Percentiles rank a stretch among this genome's conserved stretches.
These are phyloP conservation scores for Limonius californicus DNA, from an alignment of 1,140 invertebrate genomes.

Conservation along the genomic window DNA sequence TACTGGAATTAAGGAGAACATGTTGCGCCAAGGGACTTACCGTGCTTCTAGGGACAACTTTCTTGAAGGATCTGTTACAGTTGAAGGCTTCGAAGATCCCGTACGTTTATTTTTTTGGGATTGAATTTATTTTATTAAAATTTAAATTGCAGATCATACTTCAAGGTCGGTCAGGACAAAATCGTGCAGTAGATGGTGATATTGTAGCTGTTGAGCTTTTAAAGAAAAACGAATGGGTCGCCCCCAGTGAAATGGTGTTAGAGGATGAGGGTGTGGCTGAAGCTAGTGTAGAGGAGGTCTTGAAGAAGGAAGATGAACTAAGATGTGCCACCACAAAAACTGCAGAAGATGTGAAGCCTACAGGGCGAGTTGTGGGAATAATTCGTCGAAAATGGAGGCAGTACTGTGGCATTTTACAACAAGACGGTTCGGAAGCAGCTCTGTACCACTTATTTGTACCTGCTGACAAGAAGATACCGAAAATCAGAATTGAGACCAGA, in stretches of 20 bases:
- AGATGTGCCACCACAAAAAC: slow-evolving; percentile 40
- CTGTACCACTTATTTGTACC: slow-evolving; percentile 81
- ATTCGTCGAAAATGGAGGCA: slow-evolving; percentile 94
- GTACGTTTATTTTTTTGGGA: slow-evolving; percentile 56
- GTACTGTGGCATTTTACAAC: slow-evolving; percentile 92
- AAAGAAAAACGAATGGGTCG: slow-evolving; percentile 85
- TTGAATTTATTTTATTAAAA: not conserved
- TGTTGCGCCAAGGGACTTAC: slow-evolving; percentile 80
- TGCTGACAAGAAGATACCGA: slow-evolving; percentile 84
- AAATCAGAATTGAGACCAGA: slow-evolving; percentile 87
- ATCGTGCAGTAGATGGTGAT: slow-evolving; percentile 96
- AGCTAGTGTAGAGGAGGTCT: slow-evolving; percentile 63
- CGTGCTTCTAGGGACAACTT: slow-evolving; percentile 87
- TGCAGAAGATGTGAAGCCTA: slow-evolving; percentile 61
- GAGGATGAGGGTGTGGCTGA: slow-evolving; percentile 70
- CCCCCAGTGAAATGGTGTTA: slow-evolving; percentile 79
- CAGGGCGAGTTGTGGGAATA: slow-evolving; percentile 90
- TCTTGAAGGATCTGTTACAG: slow-evolving; percentile 86
- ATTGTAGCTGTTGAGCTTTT: slow-evolving; percentile 89
- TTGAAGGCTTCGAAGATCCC: slow-evolving; percentile 71
- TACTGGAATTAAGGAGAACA: slow-evolving; percentile 74
- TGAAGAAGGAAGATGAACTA: slow-evolving; percentile 48
- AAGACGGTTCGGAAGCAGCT: slow-evolving; percentile 66
- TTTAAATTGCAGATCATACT: slow-evolving; percentile 67
- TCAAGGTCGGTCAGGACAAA: slow-evolving; percentile 83